Conservation (phyloP, 2,797 vertebrate genomes). For the Margarornis squamiger region DNA sequence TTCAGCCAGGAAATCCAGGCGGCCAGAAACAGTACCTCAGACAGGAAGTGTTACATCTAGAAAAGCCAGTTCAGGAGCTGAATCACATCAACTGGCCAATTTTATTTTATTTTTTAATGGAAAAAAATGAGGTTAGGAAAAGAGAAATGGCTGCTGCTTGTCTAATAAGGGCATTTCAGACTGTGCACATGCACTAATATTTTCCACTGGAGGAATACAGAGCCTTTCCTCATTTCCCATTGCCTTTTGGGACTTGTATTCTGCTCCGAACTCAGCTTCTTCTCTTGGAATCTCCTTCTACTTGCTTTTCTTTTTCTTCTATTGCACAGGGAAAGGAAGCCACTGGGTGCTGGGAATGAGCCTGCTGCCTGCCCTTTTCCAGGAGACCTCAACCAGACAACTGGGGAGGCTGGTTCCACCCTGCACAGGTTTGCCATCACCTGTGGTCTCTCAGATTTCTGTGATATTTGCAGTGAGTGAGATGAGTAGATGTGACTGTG, state of each 20-base stretch:
- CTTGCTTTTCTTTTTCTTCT: background rate
- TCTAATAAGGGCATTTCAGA: constrained; percentile 12
- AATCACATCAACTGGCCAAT: background rate
- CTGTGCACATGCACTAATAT: background rate
- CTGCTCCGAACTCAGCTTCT: background rate
- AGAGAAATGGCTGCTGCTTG: constrained; percentile 9
- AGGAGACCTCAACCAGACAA: background rate
- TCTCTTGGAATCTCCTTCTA: background rate
- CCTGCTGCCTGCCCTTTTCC: background rate
- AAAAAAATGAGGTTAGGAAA: constrained; percentile 34
- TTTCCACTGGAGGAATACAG: constrained; percentile 41
- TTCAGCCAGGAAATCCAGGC: constrained; percentile 44
- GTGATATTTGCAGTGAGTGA: background rate
- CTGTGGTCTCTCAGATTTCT: background rate
- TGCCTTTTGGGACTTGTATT: background rate
- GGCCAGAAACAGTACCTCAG: constrained; percentile 41
- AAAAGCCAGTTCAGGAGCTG: constrained; percentile 50
- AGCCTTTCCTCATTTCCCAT: constrained; percentile 11
- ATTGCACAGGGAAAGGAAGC: background rate
- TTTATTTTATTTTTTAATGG: background rate
- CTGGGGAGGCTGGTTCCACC: accelerated
- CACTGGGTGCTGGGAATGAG: background rate
- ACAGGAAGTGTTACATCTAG: constrained; percentile 30
- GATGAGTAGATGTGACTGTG: background rate
- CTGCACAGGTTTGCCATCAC: background rate